A percentile compares a stretch with the other conserved stretches of the same genome.
Conservation (phyloP, 2,888 invertebrate genomes). For the Pristionchus mayeri region DNA sequence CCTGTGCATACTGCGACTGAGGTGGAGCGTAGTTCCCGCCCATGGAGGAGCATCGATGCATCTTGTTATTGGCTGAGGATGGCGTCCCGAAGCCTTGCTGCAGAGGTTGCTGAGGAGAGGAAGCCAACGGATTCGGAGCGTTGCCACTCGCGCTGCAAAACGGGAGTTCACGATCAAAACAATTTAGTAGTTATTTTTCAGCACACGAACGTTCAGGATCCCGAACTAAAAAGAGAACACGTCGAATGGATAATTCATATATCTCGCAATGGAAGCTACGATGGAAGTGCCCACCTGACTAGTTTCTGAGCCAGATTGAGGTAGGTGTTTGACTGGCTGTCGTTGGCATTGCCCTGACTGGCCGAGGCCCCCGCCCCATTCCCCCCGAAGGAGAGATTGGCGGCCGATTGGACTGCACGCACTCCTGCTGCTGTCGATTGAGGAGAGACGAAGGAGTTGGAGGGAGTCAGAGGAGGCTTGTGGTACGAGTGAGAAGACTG, state of each 20-base stretch:
- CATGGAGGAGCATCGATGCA: not conserved
- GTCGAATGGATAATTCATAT: no score
- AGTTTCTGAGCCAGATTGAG: conserved; percentile 39
- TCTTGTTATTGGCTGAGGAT: not conserved
- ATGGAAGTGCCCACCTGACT: not conserved
- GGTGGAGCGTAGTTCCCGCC: not conserved
- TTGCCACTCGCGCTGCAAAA: not conserved
- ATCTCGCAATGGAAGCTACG: no score
- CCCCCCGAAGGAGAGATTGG: conserved; percentile 1
- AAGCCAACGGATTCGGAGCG: not conserved
- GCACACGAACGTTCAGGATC: not conserved
- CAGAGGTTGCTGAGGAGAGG: not conserved
- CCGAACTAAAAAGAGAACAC: no score
- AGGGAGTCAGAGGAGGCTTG: not conserved
- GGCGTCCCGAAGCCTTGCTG: conserved; percentile 12
- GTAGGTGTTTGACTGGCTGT: not conserved
- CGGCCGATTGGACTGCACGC: conserved; percentile 7
- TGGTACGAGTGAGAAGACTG: not conserved
- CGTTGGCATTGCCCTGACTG: not conserved
- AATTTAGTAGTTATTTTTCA: not conserved
- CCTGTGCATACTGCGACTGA: conserved; percentile 17
- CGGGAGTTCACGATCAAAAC: not conserved
- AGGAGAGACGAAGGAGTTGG: not conserved
- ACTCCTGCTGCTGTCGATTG: not conserved
- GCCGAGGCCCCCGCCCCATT: not conserved